These are phyloP conservation scores for Odocoileus hemionus DNA, from an alignment of 2,113 vertebrate genomes.

Conservation along the genomic window DNA sequence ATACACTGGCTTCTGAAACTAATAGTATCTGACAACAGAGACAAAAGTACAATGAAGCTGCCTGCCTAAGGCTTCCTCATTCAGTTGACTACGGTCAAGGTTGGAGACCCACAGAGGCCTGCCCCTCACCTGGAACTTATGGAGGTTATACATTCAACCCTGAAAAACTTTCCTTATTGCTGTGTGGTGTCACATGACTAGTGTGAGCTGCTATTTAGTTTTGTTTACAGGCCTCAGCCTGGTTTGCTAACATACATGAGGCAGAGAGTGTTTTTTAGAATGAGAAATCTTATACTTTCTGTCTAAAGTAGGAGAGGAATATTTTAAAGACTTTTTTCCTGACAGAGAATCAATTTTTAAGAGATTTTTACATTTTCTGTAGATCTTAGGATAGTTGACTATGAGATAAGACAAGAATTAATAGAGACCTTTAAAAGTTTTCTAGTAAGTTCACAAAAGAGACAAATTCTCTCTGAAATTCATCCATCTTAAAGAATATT, in stretches of 20 bases:
- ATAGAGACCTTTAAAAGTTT: not conserved
- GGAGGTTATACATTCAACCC: not conserved
- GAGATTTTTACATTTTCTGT: not conserved
- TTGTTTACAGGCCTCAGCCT: too few relatives aligned
- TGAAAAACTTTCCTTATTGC: not conserved
- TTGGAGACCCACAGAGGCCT: not conserved
- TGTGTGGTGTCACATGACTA: not conserved
- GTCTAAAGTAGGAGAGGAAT: not conserved
- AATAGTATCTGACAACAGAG: not conserved
- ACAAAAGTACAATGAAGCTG: not conserved
- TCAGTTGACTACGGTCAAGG: not conserved
- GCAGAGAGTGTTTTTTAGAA: not conserved
- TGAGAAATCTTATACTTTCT: not conserved
- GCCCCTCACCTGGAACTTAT: not conserved
- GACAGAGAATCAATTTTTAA: not conserved
- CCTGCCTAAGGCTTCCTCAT: not conserved
- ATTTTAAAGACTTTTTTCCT: not conserved
- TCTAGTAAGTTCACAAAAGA: not conserved
- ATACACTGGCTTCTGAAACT: not conserved
- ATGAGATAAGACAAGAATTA: too few relatives aligned
- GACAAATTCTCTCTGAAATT: not conserved
- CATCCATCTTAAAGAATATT: not conserved
- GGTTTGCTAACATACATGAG: accelerated
- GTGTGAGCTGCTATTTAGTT: not conserved
- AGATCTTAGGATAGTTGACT: not conserved